Evolutionary conservation across 2,797 vertebrate genomes (phyloP).

Genomic region (Paguma larvata): DNA sequence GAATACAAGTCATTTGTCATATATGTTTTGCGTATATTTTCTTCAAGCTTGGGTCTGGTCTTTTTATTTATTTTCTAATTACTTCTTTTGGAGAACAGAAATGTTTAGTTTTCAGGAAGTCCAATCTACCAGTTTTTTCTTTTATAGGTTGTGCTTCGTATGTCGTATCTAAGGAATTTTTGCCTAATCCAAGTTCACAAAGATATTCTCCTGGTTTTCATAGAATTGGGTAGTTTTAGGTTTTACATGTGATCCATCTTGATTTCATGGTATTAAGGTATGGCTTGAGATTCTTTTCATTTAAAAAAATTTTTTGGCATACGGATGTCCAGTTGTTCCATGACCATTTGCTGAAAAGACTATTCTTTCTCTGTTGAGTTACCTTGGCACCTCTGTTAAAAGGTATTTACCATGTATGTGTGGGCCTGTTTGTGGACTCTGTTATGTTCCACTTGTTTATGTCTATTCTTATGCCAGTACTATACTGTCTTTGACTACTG

Average conservation of each 20-base stretch:
- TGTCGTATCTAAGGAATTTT: background rate
- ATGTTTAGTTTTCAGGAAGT: background rate
- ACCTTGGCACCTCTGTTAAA: background rate
- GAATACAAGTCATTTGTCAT: background rate
- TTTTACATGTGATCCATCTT: background rate
- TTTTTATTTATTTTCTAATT: background rate
- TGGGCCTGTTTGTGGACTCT: background rate
- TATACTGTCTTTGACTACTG: background rate
- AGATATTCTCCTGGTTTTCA: background rate
- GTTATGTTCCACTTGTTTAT: background rate
- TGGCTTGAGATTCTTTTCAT: background rate
- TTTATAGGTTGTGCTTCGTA: background rate
- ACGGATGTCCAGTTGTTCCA: background rate
- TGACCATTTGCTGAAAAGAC: background rate
- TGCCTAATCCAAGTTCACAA: background rate
- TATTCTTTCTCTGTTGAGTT: background rate
- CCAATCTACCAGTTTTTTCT: background rate
- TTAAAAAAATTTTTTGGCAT: background rate
- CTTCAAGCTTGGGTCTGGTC: background rate
- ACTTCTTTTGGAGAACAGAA: background rate
- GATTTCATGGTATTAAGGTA: background rate
- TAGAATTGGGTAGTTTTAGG: background rate
- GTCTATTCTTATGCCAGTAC: background rate
- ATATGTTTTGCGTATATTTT: background rate
- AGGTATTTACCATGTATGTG: background rate